Conservation (phyloP, 2,113 vertebrate species). For the Chaenocephalus aceratus region DNA sequence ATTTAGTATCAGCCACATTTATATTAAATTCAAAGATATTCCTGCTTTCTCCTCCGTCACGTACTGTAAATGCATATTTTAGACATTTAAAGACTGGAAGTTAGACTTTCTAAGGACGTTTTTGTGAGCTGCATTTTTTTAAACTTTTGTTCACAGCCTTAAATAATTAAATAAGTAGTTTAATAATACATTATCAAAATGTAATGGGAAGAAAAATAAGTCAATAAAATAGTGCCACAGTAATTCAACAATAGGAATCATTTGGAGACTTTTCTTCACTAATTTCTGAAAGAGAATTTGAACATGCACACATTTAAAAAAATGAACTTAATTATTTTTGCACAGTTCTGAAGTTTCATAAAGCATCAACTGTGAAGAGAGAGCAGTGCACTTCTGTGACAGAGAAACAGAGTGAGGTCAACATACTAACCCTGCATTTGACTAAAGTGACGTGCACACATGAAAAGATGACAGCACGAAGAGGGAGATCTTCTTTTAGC, state of each 20-base stretch:
- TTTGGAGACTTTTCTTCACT: neutral
- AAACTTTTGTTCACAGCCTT: too few relatives aligned
- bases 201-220: neutral
- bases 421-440: neutral
- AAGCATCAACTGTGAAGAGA: neutral
- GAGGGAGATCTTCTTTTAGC: neutral
- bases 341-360: neutral
- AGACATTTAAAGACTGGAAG: too few relatives aligned
- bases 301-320: too few relatives aligned
- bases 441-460: neutral
- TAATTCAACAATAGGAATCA: neutral
- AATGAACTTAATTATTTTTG: too few relatives aligned
- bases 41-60: too few relatives aligned
- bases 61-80: neutral
- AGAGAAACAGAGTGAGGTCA: conserved; percentile 34
- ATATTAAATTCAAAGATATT: neutral
- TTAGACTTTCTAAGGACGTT: too few relatives aligned
- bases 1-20: too few relatives aligned
- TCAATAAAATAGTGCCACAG: neutral
- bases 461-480: neutral
- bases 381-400: neutral
- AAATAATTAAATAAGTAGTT: neutral
- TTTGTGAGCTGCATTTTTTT: neutral
- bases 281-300: neutral
- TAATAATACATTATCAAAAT: neutral